Evolutionary conservation across 2,113 vertebrate species (phyloP).

Genomic region (Rana temporaria): DNA sequence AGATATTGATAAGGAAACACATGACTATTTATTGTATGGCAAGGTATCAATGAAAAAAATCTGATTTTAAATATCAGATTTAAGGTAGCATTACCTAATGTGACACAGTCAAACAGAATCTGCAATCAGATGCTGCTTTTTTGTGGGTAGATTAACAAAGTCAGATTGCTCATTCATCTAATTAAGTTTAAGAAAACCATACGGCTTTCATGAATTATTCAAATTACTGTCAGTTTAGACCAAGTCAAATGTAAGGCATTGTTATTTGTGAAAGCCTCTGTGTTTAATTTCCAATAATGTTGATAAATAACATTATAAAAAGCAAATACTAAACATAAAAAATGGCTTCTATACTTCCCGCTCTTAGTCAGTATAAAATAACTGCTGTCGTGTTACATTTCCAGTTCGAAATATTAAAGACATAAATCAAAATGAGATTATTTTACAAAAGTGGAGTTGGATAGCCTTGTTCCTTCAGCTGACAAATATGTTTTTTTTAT

Average conservation of each 20-base stretch:
- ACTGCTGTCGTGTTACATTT: slow-evolving; percentile 83
- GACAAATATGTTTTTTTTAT: slow-evolving; percentile 87
- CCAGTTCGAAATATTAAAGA: slow-evolving; percentile 92
- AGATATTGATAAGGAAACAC: not conserved
- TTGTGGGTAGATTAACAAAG: slow-evolving; percentile 62
- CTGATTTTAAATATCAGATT: not conserved
- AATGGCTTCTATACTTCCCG: slow-evolving; percentile 87
- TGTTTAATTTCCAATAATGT: slow-evolving; percentile 84
- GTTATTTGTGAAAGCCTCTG: slow-evolving; percentile 72
- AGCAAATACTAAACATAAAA: slow-evolving; percentile 94
- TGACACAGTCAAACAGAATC: slow-evolving; percentile 40
- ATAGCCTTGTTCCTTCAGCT: slow-evolving; percentile 77
- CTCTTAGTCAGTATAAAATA: slow-evolving; percentile 80
- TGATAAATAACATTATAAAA: slow-evolving; percentile 92
- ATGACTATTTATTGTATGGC: not conserved
- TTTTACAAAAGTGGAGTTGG: slow-evolving; percentile 77
- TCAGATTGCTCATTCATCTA: slow-evolving; percentile 74
- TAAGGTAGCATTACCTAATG: slow-evolving; percentile 9
- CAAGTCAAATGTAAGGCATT: slow-evolving; percentile 81
- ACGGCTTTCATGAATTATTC: slow-evolving; percentile 81
- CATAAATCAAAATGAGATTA: slow-evolving; percentile 92
- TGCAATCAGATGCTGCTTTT: slow-evolving; percentile 45
- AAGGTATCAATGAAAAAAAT: not conserved
- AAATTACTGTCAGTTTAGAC: slow-evolving; percentile 75
- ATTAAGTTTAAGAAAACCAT: slow-evolving; percentile 71